Evolutionary conservation across 2,113 vertebrate species (phyloP).

Genomic region (Coregonus clupeaformis): DNA sequence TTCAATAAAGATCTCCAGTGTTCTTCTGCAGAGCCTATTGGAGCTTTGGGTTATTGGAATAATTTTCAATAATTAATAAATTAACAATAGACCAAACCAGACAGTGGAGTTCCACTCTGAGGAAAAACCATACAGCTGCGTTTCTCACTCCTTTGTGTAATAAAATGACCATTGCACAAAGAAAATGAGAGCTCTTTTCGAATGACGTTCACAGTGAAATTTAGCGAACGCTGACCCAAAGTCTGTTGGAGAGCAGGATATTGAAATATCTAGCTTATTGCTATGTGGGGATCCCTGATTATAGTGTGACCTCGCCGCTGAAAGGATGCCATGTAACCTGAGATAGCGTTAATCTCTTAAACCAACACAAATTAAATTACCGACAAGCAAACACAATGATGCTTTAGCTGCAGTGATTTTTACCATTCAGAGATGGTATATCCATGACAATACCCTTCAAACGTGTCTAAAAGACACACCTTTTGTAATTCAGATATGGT

Average conservation of each 20-base stretch:
- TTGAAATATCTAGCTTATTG: constrained; percentile 2
- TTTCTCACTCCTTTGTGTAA: background rate
- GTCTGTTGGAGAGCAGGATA: background rate
- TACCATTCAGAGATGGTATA: constrained; percentile 8
- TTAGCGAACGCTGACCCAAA: background rate
- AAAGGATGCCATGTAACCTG: constrained; percentile 41
- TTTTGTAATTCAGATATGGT: constrained; percentile 26
- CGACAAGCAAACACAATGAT: constrained; percentile 38
- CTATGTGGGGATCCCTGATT: constrained; percentile 17
- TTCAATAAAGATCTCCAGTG: background rate
- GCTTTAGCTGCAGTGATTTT: constrained; percentile 18
- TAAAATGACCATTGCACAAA: background rate
- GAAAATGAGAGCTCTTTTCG: background rate
- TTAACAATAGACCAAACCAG: constrained; percentile 13
- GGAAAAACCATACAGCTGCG: background rate
- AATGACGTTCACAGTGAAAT: background rate
- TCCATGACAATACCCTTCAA: constrained; percentile 25
- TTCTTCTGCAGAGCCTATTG: background rate
- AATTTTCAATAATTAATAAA: constrained; percentile 17
- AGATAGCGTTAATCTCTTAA: constrained; percentile 61
- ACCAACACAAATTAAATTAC: constrained; percentile 54
- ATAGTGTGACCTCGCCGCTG: constrained; percentile 24
- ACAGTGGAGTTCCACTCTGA: background rate
- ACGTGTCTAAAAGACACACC: constrained; percentile 6
- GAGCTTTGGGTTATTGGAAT: constrained; percentile 1